Evolutionary conservation across 2,113 vertebrate species (phyloP), one percentile per base, ranked within the genome.

Genomic region (Cochlearius cochlearius): DNA sequence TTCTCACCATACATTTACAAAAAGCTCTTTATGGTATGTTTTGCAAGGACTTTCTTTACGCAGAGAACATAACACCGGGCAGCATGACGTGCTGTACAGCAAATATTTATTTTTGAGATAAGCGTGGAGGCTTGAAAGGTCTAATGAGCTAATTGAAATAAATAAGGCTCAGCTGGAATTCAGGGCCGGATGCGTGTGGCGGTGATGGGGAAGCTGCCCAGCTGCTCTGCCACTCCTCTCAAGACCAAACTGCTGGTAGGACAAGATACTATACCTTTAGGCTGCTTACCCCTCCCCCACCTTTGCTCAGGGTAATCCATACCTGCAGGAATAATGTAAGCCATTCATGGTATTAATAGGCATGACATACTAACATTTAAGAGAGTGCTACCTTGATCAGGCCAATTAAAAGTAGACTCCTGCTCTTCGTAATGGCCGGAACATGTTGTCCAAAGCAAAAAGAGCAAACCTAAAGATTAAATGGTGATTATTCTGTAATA

Each of bases 121-220:
- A 80, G 92, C 71, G 18, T 49, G 45, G 81, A 92, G 20, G 82
- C 64, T 87, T 95, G 85, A 86, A 95, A 95, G 27, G 67, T 56
- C 74, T 93, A 93, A 81, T 79, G 84, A 90, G 36, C 73, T 94
- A 95, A 96, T 73, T 90, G 91, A 97, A 98, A 95, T 95, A 95
- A 97, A 96, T 88, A 89, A 94, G 53, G 13, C 49, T 90, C 27
- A 89, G 68, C 55, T 95, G 64, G 82, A 94, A 91, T 88, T 84
- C 81, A 75, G 74, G 87, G 69, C 43, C 3, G 1, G 87, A 92
- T 71, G 64, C 15, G 0, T 39, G 60, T 64, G 73, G 69, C 0
- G 1, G 60, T 5, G 14, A 23, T 56, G 64, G 56, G 52, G 66
- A 95, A 96, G 39, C 74, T 95, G 86, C 32, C 47, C 89, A 92